phyloP scores from a whole-genome alignment of 2,113 vertebrate genomes.

The Petromus typicus region DNA sequence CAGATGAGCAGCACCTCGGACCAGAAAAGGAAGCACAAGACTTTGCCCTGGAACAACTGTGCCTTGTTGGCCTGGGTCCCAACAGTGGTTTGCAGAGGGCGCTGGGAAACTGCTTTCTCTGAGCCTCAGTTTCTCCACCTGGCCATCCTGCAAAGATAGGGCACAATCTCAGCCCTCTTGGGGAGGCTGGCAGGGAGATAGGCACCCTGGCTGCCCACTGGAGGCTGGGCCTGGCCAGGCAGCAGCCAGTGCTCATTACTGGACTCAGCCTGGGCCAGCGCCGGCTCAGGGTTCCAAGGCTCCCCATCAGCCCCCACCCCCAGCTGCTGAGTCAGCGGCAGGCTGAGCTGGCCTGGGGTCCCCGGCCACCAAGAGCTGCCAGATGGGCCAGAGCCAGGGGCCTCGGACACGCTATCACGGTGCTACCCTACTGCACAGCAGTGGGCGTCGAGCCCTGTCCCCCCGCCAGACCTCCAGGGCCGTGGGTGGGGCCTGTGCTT shows the following conservation, averaged over 20 bases:
- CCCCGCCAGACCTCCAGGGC: slow-evolving; percentile 71
- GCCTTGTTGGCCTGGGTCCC: background rate
- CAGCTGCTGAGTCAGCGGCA: slow-evolving; percentile 93
- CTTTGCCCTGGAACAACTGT: background rate
- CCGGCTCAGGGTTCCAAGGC: background rate
- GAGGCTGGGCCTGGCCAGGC: background rate
- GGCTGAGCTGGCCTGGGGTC: slow-evolving; percentile 91
- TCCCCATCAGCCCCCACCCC: slow-evolving; percentile 77
- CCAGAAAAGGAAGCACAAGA: background rate
- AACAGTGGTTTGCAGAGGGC: background rate
- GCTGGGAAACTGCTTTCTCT: background rate
- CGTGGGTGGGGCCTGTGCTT: background rate
- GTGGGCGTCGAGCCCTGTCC: slow-evolving; percentile 86
- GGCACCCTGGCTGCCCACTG: slow-evolving; percentile 20
- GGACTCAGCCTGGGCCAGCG: slow-evolving; percentile 80
- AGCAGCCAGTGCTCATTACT: slow-evolving; percentile 77
- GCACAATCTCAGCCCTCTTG: background rate
- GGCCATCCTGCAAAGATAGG: background rate
- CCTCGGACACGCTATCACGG: slow-evolving; percentile 87
- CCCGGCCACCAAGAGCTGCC: slow-evolving; percentile 90
- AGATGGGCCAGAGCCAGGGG: slow-evolving; percentile 91
- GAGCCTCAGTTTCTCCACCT: slow-evolving; percentile 55
- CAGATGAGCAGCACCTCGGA: background rate
- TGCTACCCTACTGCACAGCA: slow-evolving; percentile 77
- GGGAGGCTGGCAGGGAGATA: slow-evolving; percentile 14